Conservation (phyloP, 2,113 vertebrate genomes). For the Nipponia nippon region DNA sequence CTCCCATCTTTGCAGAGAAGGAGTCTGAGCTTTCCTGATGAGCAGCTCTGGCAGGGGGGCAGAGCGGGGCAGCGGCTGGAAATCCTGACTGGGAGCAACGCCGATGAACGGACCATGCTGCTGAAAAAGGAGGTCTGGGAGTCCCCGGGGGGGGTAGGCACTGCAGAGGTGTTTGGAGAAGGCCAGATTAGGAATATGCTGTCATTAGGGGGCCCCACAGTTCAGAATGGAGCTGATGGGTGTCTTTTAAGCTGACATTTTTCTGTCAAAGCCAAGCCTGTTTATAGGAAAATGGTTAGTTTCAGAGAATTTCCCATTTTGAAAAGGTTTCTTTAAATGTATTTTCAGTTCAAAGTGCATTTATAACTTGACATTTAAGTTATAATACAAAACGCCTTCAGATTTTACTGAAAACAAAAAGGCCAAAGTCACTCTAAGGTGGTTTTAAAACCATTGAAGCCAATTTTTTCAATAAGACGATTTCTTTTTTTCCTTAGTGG, state of each 20-base stretch:
- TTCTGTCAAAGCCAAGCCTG: not conserved
- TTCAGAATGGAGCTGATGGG: not conserved
- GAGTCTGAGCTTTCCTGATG: not conserved
- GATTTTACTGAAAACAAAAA: not conserved
- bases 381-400: not conserved
- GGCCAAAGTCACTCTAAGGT: not conserved
- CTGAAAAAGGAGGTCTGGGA: not conserved
- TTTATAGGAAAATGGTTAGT: not conserved
- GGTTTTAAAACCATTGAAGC: not conserved
- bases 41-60: not conserved
- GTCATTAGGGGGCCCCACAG: not conserved
- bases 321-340: not conserved
- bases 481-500: not conserved
- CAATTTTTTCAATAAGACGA: not conserved
- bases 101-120: rapidly evolving
- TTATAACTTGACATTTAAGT: not conserved
- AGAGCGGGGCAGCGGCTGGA: not conserved
- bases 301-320: not conserved
- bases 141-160: no score
- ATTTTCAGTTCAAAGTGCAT: not conserved
- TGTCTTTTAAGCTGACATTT: not conserved
- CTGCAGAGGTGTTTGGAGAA: not conserved
- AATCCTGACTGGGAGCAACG: not conserved
- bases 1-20: not conserved
- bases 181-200: not conserved